Evolutionary conservation across 2,797 vertebrate species (phyloP), one percentile per base, ranked within the genome.

Genomic region (Trachops cirrhosus): DNA sequence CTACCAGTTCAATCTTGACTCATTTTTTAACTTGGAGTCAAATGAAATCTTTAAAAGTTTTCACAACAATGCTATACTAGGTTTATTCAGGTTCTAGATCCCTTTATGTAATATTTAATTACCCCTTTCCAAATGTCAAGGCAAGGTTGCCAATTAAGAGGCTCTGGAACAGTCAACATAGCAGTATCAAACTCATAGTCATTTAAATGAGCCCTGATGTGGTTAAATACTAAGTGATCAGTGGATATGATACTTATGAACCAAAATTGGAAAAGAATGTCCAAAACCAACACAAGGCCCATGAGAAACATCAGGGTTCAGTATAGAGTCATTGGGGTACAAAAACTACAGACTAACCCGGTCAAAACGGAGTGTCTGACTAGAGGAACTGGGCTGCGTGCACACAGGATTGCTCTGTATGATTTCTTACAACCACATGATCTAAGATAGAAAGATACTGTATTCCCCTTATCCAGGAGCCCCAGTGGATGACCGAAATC

Each of bases 51-150:
- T 68, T 37, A 19, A 86, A 94, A 79, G 57, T 48, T 24, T 88
- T 32, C 62, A 50, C n/a, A 64, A 79, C n/a, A 54, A 41, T 64
- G 62, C 16, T 34, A 68, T 5, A 68, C 52, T 62, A 75, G 52
- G 3, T 37, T 84, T 24, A 62, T 73, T 95, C 37, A 62, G 71
- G 75, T 87, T 94, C 24, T 93, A 34, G 68, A n/a, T 18, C 34
- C 52, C 64, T 84, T 15, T 39, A 44, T 68, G 84, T 95, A 92
- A 90, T 94, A 87, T 93, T 95, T 97, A 71, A 94, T 87, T 88
- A 54, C 75, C 70, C 37, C 73, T 93, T 85, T 71, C 37, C 32
- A 87, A 86, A 94, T 80, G 71, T 73, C 67, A 92, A 87, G 52
- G 39, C 85, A 83, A 62, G 59, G 9, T 59, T 89, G 87, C 12